Base-by-base conservation (phyloP, 2,113 vertebrate species). In the Psittacus erithacus region DNA sequence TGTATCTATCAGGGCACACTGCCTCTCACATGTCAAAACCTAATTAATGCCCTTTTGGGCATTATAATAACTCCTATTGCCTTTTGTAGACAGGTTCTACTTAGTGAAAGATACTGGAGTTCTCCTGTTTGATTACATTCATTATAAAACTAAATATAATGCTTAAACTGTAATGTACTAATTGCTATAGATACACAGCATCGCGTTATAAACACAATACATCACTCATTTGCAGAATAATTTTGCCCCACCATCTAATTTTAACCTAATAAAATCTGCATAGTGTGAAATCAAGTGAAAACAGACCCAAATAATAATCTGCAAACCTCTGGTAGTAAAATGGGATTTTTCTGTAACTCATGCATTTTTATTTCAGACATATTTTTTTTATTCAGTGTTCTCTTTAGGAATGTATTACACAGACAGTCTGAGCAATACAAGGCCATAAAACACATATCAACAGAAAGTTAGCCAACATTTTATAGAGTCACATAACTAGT, bases 231-330 rank as follows among this genome's bases (percentile, higher is more conserved):
- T 63, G 55, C 60, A 55, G 71, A 78, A 81, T 53, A 68, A 39
- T 82, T 90, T 76, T 70, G 82, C 33, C 57, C 28, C 20, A 46
- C 25, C 84, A 85, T 67, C 70, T 75, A 85, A 92, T 23, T 75
- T 65, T 25, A 86, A 76, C 62, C 24, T 60, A 83, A 64, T 77
- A 86, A 88, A 92, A 92, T 41, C 62, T 33, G 6, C 52, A 41
- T 68, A 24, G 35, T 31, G 49, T 65, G 82, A 94, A 81, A 95
- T 60, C 68, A 81, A 94, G 69, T 86, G 64, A 79, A 95, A 97
- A 75, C 73, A 94, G 80, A 64, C 47, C 35, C 64, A 41, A 86
- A 78, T 44, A 86, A 74, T 22, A 83, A 71, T 68, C 46, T 44
- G 20, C 35, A 92, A 92, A 50, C 50, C 73, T 95, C 88, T 78